Evolutionary conservation across 1,140 invertebrate genomes (phyloP).

Genomic region (Lepidurus couesii): DNA sequence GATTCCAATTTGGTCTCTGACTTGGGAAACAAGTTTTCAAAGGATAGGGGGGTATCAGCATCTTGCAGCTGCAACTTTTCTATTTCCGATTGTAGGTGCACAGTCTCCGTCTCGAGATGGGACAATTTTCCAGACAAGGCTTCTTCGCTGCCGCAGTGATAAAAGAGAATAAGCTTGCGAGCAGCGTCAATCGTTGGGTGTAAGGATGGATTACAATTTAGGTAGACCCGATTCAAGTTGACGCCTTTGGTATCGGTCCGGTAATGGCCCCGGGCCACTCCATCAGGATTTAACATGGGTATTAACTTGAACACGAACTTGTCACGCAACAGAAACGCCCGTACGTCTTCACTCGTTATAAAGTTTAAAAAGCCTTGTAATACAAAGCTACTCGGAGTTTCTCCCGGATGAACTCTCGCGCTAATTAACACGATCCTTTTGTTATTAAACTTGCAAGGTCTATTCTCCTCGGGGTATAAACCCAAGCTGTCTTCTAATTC

Average conservation of each 20-base stretch:
- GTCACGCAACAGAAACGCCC: slow-evolving; percentile 63
- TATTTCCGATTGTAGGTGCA: background rate
- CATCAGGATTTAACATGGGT: slow-evolving; percentile 89
- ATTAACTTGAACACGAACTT: slow-evolving; percentile 86
- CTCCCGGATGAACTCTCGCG: slow-evolving; percentile 83
- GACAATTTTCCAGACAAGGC: background rate
- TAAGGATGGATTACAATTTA: slow-evolving; percentile 62
- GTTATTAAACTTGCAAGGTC: slow-evolving; percentile 65
- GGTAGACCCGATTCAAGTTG: slow-evolving; percentile 82
- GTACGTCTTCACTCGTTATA: slow-evolving; percentile 62
- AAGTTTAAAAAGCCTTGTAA: slow-evolving; percentile 85
- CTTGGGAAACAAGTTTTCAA: background rate
- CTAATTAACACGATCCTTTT: slow-evolving; percentile 81
- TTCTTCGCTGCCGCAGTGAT: slow-evolving; percentile 39
- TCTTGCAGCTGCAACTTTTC: background rate
- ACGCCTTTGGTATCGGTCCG: slow-evolving; percentile 81
- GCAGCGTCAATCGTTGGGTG: slow-evolving; percentile 81
- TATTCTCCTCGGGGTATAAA: slow-evolving; percentile 57
- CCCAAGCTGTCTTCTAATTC: slow-evolving; percentile 68
- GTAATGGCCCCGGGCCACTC: slow-evolving; percentile 82
- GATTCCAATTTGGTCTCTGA: background rate
- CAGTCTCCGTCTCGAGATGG: background rate
- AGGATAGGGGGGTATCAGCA: background rate
- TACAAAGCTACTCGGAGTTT: slow-evolving; percentile 89
- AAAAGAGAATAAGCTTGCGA: slow-evolving; percentile 65